Evolutionary conservation across 2,113 vertebrate genomes (phyloP), one percentile per base, ranked within the genome.

Genomic region (Condylura cristata): DNA sequence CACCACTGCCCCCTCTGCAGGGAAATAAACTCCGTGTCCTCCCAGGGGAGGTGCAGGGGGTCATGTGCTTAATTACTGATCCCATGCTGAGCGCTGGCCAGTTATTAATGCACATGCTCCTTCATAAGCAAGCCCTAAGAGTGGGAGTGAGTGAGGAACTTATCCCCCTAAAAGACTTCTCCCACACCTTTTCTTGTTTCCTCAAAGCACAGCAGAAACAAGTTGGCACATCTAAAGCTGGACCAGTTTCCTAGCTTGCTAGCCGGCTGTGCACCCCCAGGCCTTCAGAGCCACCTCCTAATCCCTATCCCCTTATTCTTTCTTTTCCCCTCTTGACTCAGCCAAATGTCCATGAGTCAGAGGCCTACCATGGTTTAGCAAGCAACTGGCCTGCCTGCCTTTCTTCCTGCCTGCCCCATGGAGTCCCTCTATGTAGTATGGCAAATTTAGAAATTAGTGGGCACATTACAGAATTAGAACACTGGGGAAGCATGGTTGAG

Each of bases 401-500:
- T 32, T 65, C 79, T 34, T 76, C 63, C 66, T 28, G 66, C 68
- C 66, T 17, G 53, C 63, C 56, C 63, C 53, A 3, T 11, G 11
- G 82, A 88, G 78, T 94, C 68, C 39, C 88, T 51, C 51, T 20
- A 2, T 41, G 72, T 44, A 61, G 63, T 20, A 18, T 13, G 72
- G 89, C 86, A 86, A 76, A 95, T 92, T 96, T 94, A 95, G 91
- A 93, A 53, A 70, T 61, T 68, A 44, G 86, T 70, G 95, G 90
- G 76, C 88, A 85, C 8, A 26, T 61, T 20, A 18, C 81, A 66
- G 92, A 82, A 87, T 93, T 46, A n/a, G 75, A 86, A 65, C 0
- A 0, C 10, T 34, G 71, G 34, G 86, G 82, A 39, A 75, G 32
- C 37, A 6, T 44, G 65, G 48, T 12, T 70, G 32, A 63, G 74